Conservation (phyloP, 1,140 invertebrate species). For the Capitella teleta region DNA sequence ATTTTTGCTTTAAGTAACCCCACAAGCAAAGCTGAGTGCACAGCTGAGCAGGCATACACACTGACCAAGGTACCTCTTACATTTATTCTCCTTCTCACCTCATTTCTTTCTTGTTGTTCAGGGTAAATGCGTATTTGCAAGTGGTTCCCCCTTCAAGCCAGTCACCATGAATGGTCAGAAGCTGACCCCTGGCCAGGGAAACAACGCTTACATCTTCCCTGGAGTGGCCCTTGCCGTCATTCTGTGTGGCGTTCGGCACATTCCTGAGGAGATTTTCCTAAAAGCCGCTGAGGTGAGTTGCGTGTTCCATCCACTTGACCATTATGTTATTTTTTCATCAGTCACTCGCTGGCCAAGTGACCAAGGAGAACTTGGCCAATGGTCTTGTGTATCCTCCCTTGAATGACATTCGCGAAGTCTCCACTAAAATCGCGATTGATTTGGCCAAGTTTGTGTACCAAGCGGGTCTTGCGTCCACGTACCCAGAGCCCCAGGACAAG, state of each 20-base stretch:
- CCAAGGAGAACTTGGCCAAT: conserved; percentile 62
- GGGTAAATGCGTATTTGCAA: conserved; percentile 39
- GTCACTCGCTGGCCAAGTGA: conserved; percentile 72
- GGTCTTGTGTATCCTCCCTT: conserved; percentile 94
- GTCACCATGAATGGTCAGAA: conserved; percentile 27
- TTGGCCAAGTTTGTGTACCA: conserved; percentile 81
- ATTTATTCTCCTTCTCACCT: neutral
- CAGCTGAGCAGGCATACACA: conserved; percentile 38
- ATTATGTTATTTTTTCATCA: conserved; percentile 30
- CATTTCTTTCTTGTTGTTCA: conserved; percentile 14
- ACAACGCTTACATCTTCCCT: conserved; percentile 44
- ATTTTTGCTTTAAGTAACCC: conserved; percentile 43
- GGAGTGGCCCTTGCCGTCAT: conserved; percentile 37
- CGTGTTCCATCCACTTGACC: neutral
- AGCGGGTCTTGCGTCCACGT: conserved; percentile 39
- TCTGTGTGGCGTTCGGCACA: conserved; percentile 27
- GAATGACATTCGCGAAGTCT: conserved; percentile 74
- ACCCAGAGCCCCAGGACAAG: conserved; percentile 49
- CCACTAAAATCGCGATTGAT: conserved; percentile 70
- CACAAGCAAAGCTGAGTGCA: conserved; percentile 40
- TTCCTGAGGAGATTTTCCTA: conserved; percentile 38
- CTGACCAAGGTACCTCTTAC: conserved; percentile 20
- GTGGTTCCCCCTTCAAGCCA: conserved; percentile 38
- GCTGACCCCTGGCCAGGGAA: conserved; percentile 36
- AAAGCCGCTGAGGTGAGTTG: conserved; percentile 33